A percentile compares a stretch with the other conserved stretches of the same genome.
phyloP scores from a whole-genome alignment of 2,113 vertebrate genomes.

The Odontesthes bonariensis region DNA sequence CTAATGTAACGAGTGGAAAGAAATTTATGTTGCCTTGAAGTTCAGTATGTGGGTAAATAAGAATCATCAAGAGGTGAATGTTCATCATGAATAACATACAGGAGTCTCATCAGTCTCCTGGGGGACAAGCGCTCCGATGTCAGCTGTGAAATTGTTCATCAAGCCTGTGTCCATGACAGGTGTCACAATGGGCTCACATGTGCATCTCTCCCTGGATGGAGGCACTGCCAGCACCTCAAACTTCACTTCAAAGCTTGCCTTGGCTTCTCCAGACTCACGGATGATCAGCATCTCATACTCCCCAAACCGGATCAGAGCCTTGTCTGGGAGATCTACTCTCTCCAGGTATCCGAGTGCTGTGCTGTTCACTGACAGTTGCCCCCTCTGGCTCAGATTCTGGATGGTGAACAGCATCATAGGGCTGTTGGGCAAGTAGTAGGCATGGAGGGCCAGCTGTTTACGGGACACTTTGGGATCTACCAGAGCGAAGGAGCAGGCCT shows the following conservation, averaged over 20 bases:
- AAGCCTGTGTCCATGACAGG: conserved; percentile 60
- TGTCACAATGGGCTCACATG: conserved; percentile 38
- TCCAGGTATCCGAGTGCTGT: conserved; percentile 85
- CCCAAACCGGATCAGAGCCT: conserved; percentile 86
- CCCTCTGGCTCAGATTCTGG: conserved; percentile 92
- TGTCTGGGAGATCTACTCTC: conserved; percentile 84
- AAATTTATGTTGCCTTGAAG: not conserved
- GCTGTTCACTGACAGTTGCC: conserved; percentile 80
- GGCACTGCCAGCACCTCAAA: conserved; percentile 81
- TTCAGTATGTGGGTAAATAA: not conserved
- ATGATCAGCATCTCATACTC: conserved; percentile 88
- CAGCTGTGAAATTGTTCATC: not conserved
- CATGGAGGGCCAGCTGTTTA: conserved; percentile 87
- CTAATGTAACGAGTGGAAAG: not conserved
- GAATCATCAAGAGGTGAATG: fast-evolving
- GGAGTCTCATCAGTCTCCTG: conserved; percentile 69
- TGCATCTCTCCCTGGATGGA: conserved; percentile 76
- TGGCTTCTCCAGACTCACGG: conserved; percentile 84
- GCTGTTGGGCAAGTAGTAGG: conserved; percentile 83
- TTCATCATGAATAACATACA: not conserved
- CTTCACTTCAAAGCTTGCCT: conserved; percentile 86
- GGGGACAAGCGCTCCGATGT: conserved; percentile 11
- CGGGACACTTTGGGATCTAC: conserved; percentile 86
- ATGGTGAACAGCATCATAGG: conserved; percentile 83
- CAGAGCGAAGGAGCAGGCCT: conserved; percentile 82